Percentiles rank a stretch among this genome's conserved stretches.
Evolutionary conservation across 1,140 invertebrate species (phyloP).

Genomic region (Solen grandis): DNA sequence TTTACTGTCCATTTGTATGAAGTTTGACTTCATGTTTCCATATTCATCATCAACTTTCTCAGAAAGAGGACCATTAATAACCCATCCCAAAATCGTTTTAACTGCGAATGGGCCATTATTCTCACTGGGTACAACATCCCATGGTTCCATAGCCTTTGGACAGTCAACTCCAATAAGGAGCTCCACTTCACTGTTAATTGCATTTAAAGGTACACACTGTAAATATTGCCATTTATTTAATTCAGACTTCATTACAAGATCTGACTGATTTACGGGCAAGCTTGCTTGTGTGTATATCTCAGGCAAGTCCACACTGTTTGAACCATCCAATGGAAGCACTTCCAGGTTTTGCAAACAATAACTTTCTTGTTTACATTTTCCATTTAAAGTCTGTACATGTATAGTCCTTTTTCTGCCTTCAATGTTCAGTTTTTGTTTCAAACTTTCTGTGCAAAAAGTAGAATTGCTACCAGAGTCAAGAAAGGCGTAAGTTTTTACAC

Average conservation of each 20-base stretch:
- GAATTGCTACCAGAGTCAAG: neutral
- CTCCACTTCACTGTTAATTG: too few relatives aligned
- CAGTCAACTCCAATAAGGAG: neutral
- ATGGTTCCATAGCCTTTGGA: neutral
- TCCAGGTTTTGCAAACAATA: too few relatives aligned
- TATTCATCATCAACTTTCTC: too few relatives aligned
- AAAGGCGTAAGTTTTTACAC: too few relatives aligned
- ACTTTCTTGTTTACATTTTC: conserved; percentile 6
- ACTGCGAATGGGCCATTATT: neutral
- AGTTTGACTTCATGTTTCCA: too few relatives aligned
- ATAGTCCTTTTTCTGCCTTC: conserved; percentile 13
- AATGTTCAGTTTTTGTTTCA: neutral
- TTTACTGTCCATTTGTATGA: too few relatives aligned
- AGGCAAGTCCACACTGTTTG: neutral
- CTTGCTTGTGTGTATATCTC: neutral
- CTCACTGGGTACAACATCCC: conserved; percentile 7
- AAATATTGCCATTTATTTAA: neutral
- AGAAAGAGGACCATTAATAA: neutral
- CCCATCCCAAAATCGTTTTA: neutral
- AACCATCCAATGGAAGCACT: neutral
- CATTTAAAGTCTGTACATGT: conserved; percentile 2
- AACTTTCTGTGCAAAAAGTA: conserved; percentile 3
- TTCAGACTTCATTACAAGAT: neutral
- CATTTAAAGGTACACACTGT: too few relatives aligned
- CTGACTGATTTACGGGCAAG: neutral